A percentile compares a stretch with the other conserved stretches of the same genome.
These are phyloP conservation scores for Cactoblastis cactorum DNA, from an alignment of 2,888 invertebrate genomes.

Conservation along the genomic window DNA sequence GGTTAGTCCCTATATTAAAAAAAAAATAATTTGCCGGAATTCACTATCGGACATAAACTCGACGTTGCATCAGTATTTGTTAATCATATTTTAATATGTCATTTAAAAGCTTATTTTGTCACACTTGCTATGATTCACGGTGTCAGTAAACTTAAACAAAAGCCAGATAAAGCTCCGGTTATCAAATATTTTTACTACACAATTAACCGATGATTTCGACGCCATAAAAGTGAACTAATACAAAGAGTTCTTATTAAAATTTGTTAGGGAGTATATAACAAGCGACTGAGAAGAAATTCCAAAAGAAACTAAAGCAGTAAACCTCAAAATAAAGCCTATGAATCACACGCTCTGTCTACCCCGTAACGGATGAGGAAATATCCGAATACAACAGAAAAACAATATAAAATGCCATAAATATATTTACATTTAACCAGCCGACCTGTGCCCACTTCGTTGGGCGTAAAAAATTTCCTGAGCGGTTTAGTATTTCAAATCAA, in stretches of 20 bases:
- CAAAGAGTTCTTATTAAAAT: conserved; percentile 65
- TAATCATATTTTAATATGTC: conserved; percentile 8
- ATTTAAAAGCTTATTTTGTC: conserved; percentile 4
- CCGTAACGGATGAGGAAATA: too few relatives aligned
- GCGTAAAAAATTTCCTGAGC: too few relatives aligned
- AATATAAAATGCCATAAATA: too few relatives aligned
- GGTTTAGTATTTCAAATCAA: too few relatives aligned
- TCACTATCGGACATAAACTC: not conserved
- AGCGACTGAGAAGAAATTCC: conserved; percentile 35
- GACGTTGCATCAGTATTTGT: not conserved
- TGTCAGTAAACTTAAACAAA: conserved; percentile 54
- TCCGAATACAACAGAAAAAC: too few relatives aligned
- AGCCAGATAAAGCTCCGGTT: conserved; percentile 35
- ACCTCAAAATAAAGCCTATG: too few relatives aligned
- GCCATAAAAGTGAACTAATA: conserved; percentile 50
- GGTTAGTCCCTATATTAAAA: too few relatives aligned
- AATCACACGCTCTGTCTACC: too few relatives aligned
- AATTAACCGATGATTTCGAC: conserved; percentile 33
- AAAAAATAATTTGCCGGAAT: not conserved
- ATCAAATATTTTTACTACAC: conserved; percentile 49
- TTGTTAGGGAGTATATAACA: conserved; percentile 53
- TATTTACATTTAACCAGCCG: too few relatives aligned
- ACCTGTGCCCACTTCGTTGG: too few relatives aligned
- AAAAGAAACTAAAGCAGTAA: too few relatives aligned
- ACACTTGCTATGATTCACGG: conserved; percentile 27